A percentile compares a stretch with the other conserved stretches of the same genome.
These are phyloP conservation scores for Potorous gilbertii DNA, from an alignment of 2,797 vertebrate genomes.

Conservation along the genomic window DNA sequence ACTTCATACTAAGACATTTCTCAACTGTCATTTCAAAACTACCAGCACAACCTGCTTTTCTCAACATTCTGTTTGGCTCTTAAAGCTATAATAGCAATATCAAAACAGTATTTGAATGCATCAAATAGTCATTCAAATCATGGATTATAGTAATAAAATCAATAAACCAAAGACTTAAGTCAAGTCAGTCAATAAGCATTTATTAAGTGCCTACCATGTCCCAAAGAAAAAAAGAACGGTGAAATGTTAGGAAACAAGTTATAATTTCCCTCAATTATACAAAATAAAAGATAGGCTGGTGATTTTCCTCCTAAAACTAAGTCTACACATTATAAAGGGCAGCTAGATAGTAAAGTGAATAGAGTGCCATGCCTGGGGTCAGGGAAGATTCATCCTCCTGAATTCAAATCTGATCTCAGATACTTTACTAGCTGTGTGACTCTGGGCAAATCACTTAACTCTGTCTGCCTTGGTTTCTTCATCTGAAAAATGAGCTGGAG, in stretches of 20 bases:
- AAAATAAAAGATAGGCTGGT: slow-evolving; percentile 45
- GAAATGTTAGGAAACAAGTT: slow-evolving; percentile 25
- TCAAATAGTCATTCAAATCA: slow-evolving; percentile 23
- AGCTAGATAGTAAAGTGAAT: not conserved
- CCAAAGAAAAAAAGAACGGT: not conserved
- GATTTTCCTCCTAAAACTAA: slow-evolving; percentile 50
- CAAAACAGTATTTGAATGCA: not conserved
- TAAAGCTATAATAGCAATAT: not conserved
- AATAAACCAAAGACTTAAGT: slow-evolving; percentile 7
- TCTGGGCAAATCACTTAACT: not conserved
- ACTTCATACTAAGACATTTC: not conserved
- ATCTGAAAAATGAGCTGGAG: not conserved
- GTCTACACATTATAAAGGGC: not conserved
- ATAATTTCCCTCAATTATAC: slow-evolving; percentile 30
- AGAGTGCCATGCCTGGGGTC: not conserved
- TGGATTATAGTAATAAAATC: slow-evolving; percentile 40
- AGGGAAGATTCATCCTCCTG: not conserved
- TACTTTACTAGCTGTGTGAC: not conserved
- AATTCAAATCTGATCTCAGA: not conserved
- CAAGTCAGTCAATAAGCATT: slow-evolving; percentile 9
- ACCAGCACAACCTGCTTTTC: not conserved
- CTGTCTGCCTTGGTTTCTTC: not conserved
- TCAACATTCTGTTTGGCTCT: not conserved
- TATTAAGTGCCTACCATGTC: not conserved
- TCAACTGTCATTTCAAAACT: slow-evolving; percentile 2